These are phyloP conservation scores for Prionace glauca DNA, from an alignment of 2,797 vertebrate genomes.

Conservation along the genomic window DNA sequence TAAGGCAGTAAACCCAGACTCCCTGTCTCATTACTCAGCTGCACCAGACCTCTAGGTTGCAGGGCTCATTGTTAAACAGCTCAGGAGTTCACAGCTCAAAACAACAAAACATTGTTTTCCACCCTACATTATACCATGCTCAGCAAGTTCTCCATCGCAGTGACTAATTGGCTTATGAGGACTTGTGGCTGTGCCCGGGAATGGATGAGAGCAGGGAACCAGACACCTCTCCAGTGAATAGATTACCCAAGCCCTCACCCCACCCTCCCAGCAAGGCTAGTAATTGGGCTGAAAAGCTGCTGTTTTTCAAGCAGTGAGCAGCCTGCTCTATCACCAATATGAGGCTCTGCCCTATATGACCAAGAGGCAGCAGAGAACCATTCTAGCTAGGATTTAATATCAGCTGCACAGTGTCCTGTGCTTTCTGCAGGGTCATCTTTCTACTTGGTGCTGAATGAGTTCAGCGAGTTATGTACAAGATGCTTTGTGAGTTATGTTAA, in stretches of 20 bases:
- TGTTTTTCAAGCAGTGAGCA: neutral
- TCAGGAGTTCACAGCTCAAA: neutral
- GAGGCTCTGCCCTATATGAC: too few relatives aligned
- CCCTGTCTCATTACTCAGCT: neutral
- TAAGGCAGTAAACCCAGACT: neutral
- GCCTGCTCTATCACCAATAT: too few relatives aligned
- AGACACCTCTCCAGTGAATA: neutral
- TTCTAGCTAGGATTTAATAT: neutral
- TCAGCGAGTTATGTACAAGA: neutral
- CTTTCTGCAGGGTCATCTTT: neutral
- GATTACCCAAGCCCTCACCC: neutral
- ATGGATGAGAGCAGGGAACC: neutral
- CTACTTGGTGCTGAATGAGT: neutral
- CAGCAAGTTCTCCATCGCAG: neutral
- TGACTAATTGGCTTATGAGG: neutral
- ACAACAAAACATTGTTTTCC: neutral
- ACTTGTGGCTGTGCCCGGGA: neutral
- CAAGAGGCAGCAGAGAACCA: neutral
- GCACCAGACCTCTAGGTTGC: neutral
- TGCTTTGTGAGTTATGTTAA: too few relatives aligned
- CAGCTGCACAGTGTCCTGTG: neutral
- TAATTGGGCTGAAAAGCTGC: neutral
- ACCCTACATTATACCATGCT: neutral
- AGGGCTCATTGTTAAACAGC: neutral
- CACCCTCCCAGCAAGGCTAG: neutral